Base-by-base conservation (phyloP, 1,140 invertebrate genomes). In the Drosophila pruinosa region DNA sequence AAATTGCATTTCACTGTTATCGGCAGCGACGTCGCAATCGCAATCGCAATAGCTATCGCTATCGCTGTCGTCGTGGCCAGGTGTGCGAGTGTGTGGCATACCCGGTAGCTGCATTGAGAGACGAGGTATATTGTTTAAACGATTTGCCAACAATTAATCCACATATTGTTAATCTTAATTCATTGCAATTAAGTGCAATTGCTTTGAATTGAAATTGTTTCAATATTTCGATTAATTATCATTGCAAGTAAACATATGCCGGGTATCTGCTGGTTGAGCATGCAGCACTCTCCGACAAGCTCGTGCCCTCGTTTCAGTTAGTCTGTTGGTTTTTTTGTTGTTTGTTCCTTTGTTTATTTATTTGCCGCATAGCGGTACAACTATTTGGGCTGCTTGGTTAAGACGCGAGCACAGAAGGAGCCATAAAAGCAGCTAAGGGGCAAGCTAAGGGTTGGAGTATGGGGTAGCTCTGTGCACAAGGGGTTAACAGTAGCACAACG, bases 1-100 rank as follows among this genome's bases (percentile, higher is more conserved):
- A 85, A 85, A 85, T 86, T 77, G 77, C 72, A 86, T 86, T 86
- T 80, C 77, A 54, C 64, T 76, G 75, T 76, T 85, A 86, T 73
- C 67, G 75, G 58, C 54, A 28, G 22, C 14, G 69, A 59, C 54
- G 63, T 41, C 22, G 39, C 17, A n/a, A 6, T 56, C 31, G 24
- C 12, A 4, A 22, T 22, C 1, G 21, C 14, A 3, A 10, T 4
- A 38, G 67, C 67, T 73, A 77, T n/a, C n/a, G 39, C 17, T 22
- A 6, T 56, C 31, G 24, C 12, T 10, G 36, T 22, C 1, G 21
- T 26, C 8, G 4, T 4, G 45, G 67, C 67, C 74, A 77, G 75
- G 57, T 75, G 69, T 26, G 53, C 41, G 22, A 45, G 26, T 41
- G 31, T 67, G 31, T 24, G 34, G 17, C 2, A 34, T 34, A 34